Evolutionary conservation across 2,797 vertebrate species (phyloP).

Genomic region (Megalops cyprinoides): DNA sequence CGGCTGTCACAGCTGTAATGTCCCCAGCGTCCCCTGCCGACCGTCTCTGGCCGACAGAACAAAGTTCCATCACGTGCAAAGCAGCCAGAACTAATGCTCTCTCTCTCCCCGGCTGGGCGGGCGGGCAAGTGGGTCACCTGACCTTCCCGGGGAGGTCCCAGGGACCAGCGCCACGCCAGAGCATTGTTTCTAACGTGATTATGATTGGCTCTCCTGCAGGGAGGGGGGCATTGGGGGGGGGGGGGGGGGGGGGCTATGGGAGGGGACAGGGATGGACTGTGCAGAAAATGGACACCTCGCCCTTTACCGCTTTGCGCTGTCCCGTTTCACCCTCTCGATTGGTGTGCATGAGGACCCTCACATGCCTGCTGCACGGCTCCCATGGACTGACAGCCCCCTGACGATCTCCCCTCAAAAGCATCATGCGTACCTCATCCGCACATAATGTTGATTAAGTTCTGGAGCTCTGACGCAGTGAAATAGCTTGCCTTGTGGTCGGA

Average conservation of each 20-base stretch:
- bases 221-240: not conserved
- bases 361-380: not conserved
- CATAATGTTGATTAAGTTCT: not conserved
- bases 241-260: too few relatives aligned
- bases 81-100: conserved; percentile 20
- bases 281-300: too few relatives aligned
- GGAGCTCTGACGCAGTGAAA: not conserved
- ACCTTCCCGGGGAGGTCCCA: not conserved
- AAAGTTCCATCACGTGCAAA: conserved; percentile 22
- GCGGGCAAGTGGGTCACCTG: not conserved
- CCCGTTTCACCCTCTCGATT: not conserved
- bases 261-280: too few relatives aligned
- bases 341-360: not conserved
- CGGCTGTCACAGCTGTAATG: not conserved
- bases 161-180: not conserved
- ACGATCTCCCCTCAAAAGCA: not conserved
- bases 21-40: not conserved
- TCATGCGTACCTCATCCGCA: not conserved
- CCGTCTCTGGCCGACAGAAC: not conserved
- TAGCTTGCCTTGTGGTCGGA: not conserved
- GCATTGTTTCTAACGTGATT: not conserved
- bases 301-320: not conserved
- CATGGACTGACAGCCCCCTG: too few relatives aligned
- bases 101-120: not conserved
- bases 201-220: not conserved